Conservation (phyloP, 1,140 invertebrate species). For the Hycleus phaleratus region DNA sequence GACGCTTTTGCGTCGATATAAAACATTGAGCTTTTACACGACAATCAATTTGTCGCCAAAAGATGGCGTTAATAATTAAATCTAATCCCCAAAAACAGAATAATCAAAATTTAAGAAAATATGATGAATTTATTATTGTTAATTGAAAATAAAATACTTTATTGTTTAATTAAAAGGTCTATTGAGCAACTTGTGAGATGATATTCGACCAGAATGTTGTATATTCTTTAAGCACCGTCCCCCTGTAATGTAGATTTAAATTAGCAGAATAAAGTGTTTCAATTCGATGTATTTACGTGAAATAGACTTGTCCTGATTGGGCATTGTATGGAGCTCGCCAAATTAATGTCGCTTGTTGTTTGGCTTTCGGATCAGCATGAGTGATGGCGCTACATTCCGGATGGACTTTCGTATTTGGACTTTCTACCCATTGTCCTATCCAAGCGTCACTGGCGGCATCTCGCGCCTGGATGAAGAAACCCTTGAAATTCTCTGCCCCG, state of each 20-base stretch:
- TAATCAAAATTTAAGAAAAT: not conserved
- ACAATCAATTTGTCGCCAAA: constrained; percentile 7
- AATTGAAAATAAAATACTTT: not conserved
- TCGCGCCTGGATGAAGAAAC: constrained; percentile 73
- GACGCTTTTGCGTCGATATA: constrained; percentile 14
- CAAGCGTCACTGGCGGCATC: constrained; percentile 60
- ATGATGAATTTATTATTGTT: not conserved
- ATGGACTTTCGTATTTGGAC: constrained; percentile 63
- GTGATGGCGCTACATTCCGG: constrained; percentile 72
- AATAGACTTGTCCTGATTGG: constrained; percentile 58
- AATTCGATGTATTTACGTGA: constrained; percentile 49
- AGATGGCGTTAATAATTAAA: not conserved
- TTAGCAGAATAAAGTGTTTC: not conserved
- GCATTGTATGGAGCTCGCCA: constrained; percentile 63
- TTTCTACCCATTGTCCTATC: constrained; percentile 62
- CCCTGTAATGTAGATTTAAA: constrained; percentile 46
- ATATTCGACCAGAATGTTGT: constrained; percentile 63
- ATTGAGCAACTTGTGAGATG: constrained; percentile 42
- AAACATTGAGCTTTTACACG: constrained; percentile 1
- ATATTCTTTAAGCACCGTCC: constrained; percentile 63
- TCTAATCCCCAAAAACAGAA: not conserved
- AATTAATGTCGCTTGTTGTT: constrained; percentile 59
- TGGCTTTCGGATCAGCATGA: constrained; percentile 68
- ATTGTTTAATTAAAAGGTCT: not conserved
- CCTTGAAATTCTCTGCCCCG: constrained; percentile 56